Conservation (phyloP, 1,140 invertebrate genomes). For the Euura lappo region DNA sequence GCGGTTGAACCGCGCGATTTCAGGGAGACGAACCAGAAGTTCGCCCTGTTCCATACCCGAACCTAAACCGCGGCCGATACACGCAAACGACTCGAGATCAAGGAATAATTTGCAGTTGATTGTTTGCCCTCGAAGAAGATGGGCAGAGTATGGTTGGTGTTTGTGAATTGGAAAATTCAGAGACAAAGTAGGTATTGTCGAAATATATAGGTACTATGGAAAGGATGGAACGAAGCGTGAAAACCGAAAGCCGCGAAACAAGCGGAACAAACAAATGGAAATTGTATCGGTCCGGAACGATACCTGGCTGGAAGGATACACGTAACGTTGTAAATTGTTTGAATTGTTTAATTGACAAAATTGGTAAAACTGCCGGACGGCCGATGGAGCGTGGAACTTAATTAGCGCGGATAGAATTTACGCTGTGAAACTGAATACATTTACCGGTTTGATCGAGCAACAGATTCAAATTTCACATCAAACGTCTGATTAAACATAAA, state of each 20-base stretch:
- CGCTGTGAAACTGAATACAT: neutral
- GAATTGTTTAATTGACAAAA: conserved; percentile 1
- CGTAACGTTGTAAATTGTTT: neutral
- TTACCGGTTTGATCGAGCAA: neutral
- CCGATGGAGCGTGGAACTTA: neutral
- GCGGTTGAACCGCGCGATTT: neutral
- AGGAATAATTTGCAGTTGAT: neutral
- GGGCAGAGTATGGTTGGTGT: neutral
- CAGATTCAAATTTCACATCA: neutral
- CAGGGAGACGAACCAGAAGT: neutral
- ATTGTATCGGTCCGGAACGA: neutral
- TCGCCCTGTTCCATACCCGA: neutral
- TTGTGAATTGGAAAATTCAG: too few species aligned
- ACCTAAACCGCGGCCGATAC: neutral
- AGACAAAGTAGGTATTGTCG: too few species aligned
- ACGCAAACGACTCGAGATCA: neutral
- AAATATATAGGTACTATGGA: too few species aligned
- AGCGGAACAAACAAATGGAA: neutral
- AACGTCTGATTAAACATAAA: conserved; percentile 5
- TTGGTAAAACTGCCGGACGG: neutral
- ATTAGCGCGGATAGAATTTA: conserved; percentile 3
- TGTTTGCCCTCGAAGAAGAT: neutral
- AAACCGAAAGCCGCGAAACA: too few species aligned
- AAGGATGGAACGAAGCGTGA: too few species aligned
- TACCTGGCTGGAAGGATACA: neutral